A percentile compares a stretch with the other conserved stretches of the same genome.
These are phyloP conservation scores for Musca domestica DNA, from an alignment of 1,140 invertebrate genomes.

Conservation along the genomic window DNA sequence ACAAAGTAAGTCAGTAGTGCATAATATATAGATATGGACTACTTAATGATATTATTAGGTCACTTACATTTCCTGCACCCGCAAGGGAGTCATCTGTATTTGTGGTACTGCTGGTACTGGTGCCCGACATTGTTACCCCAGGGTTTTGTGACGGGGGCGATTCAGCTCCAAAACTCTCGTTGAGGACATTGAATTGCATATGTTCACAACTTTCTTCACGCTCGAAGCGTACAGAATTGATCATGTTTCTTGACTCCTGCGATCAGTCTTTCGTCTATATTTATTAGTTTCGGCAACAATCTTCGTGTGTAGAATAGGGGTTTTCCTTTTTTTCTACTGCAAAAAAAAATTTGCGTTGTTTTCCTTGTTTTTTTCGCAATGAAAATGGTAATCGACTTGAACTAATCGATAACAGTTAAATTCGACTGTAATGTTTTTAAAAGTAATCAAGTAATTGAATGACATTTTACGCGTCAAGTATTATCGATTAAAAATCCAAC, in stretches of 20 bases:
- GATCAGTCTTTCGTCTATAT: neutral
- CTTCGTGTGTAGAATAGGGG: too few species aligned
- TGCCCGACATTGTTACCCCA: slow-evolving; percentile 32
- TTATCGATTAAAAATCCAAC: too few species aligned
- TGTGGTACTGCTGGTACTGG: neutral
- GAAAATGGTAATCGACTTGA: too few species aligned
- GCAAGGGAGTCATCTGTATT: neutral
- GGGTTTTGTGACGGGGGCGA: neutral
- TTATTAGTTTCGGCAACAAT: neutral
- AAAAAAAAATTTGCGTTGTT: slow-evolving; percentile 6
- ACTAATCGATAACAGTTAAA: too few species aligned
- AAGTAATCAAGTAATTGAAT: too few species aligned
- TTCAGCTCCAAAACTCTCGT: slow-evolving; percentile 20
- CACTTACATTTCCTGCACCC: slow-evolving; percentile 8
- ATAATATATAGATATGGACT: neutral
- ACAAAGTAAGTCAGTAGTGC: too few species aligned
- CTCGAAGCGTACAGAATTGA: slow-evolving; percentile 46
- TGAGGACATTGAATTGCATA: slow-evolving; percentile 38
- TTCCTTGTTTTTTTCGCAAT: slow-evolving; percentile 5
- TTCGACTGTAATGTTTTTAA: too few species aligned
- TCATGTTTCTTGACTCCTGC: slow-evolving; percentile 29
- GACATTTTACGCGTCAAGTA: too few species aligned
- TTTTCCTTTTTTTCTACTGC: too few species aligned
- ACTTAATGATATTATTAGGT: neutral
- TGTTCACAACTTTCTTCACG: slow-evolving; percentile 33